Conservation (phyloP, 2,113 vertebrate genomes). For the Bagarius yarrelli region DNA sequence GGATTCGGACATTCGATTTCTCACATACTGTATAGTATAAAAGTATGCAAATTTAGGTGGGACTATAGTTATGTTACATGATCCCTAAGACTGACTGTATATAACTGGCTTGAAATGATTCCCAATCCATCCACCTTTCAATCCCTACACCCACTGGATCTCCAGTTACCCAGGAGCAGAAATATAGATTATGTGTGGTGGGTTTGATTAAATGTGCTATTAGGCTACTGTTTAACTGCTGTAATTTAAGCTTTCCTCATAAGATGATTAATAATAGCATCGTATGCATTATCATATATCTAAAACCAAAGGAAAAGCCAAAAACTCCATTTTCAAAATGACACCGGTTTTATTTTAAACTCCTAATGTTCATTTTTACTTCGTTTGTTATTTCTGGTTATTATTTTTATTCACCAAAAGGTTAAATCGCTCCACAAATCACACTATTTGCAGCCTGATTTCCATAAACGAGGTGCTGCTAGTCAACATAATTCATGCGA, state of each 20-base stretch:
- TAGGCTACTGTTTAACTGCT: neutral
- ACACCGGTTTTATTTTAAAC: neutral
- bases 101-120: too few relatives aligned
- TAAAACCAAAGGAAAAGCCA: neutral
- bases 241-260: neutral
- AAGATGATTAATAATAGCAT: neutral
- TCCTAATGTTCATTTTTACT: neutral
- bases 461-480: slow-evolving; percentile 9
- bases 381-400: neutral
- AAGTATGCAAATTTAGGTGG: too few relatives aligned
- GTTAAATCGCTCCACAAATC: slow-evolving; percentile 16
- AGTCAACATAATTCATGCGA: neutral
- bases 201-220: neutral
- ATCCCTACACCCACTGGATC: neutral
- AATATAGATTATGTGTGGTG: neutral
- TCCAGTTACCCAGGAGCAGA: neutral
- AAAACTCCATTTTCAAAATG: neutral
- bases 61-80: too few relatives aligned
- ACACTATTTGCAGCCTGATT: neutral
- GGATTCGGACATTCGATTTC: too few relatives aligned
- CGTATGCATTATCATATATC: neutral
- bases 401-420: neutral
- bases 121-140: too few relatives aligned
- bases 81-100: too few relatives aligned
- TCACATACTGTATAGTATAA: too few relatives aligned